A percentile compares a stretch with the other conserved stretches of the same genome.
These are phyloP conservation scores for Pseudois nayaur DNA, from an alignment of 2,113 vertebrate species.

Conservation along the genomic window DNA sequence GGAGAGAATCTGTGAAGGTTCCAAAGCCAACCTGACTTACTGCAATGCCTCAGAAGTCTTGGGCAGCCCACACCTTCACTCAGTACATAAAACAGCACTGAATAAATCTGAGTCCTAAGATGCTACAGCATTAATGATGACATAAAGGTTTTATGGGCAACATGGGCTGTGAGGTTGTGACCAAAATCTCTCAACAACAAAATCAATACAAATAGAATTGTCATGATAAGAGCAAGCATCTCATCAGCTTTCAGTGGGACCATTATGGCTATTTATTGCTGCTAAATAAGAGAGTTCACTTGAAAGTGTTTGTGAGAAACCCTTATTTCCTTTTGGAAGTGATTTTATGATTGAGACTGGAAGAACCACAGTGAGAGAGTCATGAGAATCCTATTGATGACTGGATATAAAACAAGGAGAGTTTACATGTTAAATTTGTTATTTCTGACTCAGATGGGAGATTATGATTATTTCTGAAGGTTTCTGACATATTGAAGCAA, in stretches of 20 bases:
- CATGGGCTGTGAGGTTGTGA: conserved; percentile 65
- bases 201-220: conserved; percentile 64
- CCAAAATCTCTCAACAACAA: conserved; percentile 57
- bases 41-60: not conserved
- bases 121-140: conserved; percentile 51
- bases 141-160: conserved; percentile 73
- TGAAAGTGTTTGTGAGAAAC: not conserved
- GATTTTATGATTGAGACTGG: not conserved
- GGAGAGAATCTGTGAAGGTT: accelerated
- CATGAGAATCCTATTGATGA: not conserved
- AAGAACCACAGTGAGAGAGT: not conserved
- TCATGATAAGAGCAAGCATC: not conserved
- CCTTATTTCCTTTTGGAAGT: not conserved
- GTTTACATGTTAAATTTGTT: not conserved
- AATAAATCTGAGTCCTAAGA: conserved; percentile 58
- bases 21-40: not conserved
- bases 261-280: not conserved
- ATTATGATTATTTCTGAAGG: not conserved
- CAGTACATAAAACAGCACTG: conserved; percentile 46
- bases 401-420: not conserved
- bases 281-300: not conserved
- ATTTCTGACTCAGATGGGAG: not conserved
- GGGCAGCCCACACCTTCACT: conserved; percentile 31
- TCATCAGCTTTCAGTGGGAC: not conserved
- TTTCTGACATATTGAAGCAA: not conserved